Evolutionary conservation across 2,888 invertebrate genomes (phyloP).

Genomic region (Drosophila neutralis): DNA sequence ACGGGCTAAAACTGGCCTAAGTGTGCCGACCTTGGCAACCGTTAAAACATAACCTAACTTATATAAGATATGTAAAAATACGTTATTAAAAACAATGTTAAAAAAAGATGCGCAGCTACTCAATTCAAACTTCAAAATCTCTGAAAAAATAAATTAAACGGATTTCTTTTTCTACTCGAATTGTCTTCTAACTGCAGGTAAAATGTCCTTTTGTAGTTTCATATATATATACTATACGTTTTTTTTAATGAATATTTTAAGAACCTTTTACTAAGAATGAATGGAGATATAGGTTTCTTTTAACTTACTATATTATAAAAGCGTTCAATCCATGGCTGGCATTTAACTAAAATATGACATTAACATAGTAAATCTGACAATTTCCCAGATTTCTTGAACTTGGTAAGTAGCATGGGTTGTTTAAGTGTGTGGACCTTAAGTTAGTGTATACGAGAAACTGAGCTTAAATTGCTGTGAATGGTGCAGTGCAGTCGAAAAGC

Average conservation of each 20-base stretch:
- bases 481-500: slow-evolving; percentile 56
- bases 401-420: background rate
- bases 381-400: too few relatives aligned
- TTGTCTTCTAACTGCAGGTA: background rate
- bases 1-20: too few relatives aligned
- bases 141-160: background rate
- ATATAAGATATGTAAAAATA: background rate
- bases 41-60: background rate
- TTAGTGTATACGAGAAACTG: slow-evolving; percentile 17
- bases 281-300: background rate
- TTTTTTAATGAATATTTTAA: background rate
- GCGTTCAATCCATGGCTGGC: too few relatives aligned
- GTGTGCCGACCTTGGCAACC: too few relatives aligned
- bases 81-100: background rate
- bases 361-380: background rate
- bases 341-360: background rate
- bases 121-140: background rate
- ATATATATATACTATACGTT: too few relatives aligned
- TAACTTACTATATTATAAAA: background rate
- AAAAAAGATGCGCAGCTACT: background rate
- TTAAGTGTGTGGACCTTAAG: background rate
- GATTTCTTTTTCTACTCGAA: background rate
- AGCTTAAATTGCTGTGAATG: slow-evolving; percentile 29
- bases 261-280: background rate
- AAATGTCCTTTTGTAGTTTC: background rate